phyloP scores from a whole-genome alignment of 2,113 vertebrate genomes.

The Scartelaos histophorus region DNA sequence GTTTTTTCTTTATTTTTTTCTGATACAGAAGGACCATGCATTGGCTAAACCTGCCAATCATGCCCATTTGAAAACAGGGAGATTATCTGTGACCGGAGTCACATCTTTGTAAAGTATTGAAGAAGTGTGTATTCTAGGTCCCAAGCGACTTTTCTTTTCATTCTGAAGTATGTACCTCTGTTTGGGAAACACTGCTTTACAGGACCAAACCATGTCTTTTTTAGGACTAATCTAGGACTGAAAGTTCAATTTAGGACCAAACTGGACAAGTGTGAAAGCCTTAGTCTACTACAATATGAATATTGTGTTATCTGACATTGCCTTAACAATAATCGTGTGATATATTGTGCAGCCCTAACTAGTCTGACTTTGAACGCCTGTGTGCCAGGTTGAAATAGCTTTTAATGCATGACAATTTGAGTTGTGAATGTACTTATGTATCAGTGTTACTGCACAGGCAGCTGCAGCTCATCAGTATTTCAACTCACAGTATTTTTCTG shows the following conservation, averaged over 20 bases:
- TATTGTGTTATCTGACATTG: background rate
- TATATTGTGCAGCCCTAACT: slow-evolving; percentile 23
- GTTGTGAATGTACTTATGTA: slow-evolving; percentile 36
- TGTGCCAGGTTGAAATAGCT: slow-evolving; percentile 77
- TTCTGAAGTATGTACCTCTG: too few relatives aligned
- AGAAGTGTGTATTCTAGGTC: too few relatives aligned
- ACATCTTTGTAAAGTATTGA: too few relatives aligned
- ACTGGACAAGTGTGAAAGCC: background rate
- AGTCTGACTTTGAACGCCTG: slow-evolving; percentile 71
- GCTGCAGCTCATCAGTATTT: slow-evolving; percentile 59
- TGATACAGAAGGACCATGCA: too few relatives aligned
- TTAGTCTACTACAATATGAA: background rate
- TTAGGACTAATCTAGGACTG: too few relatives aligned
- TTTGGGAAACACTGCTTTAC: background rate
- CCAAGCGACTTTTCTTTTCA: too few relatives aligned
- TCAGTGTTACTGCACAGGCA: slow-evolving; percentile 83
- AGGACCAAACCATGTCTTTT: background rate
- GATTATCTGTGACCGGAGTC: too few relatives aligned
- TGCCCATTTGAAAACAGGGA: too few relatives aligned
- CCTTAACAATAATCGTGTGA: background rate
- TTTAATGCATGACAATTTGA: slow-evolving; percentile 85
- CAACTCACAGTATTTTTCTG: background rate
- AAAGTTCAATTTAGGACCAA: background rate
- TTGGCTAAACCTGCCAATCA: too few relatives aligned
- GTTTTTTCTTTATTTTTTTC: too few relatives aligned